phyloP scores from a whole-genome alignment of 2,797 vertebrate genomes.

The Buphagus erythrorhynchus region DNA sequence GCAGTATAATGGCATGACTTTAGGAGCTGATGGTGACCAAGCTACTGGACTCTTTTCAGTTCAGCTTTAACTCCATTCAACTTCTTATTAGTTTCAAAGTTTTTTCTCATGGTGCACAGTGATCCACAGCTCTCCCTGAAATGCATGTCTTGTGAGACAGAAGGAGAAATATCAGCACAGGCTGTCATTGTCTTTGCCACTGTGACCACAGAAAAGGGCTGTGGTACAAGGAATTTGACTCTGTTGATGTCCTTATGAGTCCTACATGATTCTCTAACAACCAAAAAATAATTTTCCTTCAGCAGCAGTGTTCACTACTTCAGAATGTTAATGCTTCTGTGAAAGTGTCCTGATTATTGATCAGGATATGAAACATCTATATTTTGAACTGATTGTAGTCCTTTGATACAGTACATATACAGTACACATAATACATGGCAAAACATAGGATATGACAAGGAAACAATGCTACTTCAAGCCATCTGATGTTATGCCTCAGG shows the following conservation, averaged over 20 bases:
- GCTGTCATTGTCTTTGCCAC: not conserved
- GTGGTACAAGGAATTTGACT: not conserved
- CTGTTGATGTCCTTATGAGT: not conserved
- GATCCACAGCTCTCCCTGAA: not conserved
- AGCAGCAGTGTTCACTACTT: not conserved
- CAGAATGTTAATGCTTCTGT: not conserved
- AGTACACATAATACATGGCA: not conserved
- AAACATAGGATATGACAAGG: not conserved
- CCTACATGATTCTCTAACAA: not conserved
- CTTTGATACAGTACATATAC: not conserved
- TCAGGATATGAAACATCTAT: not conserved
- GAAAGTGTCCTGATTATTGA: not conserved
- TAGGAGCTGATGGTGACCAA: not conserved
- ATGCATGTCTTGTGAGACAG: not conserved
- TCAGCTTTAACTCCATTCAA: not conserved
- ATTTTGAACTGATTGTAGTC: not conserved
- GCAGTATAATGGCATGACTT: not conserved
- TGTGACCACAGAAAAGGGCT: not conserved
- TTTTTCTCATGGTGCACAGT: not conserved
- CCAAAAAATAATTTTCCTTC: not conserved
- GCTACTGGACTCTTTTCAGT: not conserved
- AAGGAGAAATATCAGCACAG: not conserved
- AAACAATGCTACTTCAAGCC: slow-evolving; percentile 16
- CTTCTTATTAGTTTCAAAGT: not conserved
- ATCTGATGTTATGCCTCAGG: slow-evolving; percentile 34